Percentiles rank a stretch among this genome's conserved stretches.
These are phyloP conservation scores for Pachypeltis micranthus DNA, from an alignment of 1,140 invertebrate species.

Conservation along the genomic window DNA sequence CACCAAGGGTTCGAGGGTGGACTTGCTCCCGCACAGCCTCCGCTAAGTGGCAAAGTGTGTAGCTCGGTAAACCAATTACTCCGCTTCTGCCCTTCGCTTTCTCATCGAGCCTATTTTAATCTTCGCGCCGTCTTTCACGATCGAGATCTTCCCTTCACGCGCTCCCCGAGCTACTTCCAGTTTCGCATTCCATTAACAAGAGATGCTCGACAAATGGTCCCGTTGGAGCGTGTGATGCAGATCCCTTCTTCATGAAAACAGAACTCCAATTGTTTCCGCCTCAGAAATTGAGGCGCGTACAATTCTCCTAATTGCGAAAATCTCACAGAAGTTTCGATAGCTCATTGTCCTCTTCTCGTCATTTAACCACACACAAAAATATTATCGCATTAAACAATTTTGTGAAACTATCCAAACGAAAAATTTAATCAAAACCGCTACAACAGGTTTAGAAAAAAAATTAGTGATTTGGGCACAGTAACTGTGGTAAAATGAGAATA, in stretches of 20 bases:
- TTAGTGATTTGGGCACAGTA: too few relatives aligned
- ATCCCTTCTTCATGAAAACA: too few relatives aligned
- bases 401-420: neutral
- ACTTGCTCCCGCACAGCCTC: neutral
- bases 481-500: too few relatives aligned
- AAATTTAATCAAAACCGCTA: neutral
- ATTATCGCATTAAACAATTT: neutral
- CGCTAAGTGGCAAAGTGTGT: conserved; percentile 12
- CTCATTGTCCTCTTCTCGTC: neutral
- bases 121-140: neutral
- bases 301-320: neutral
- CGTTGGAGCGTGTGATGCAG: neutral
- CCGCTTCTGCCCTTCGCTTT: neutral
- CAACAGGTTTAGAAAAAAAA: too few relatives aligned
- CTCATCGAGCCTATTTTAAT: neutral
- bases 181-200: neutral
- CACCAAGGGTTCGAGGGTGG: neutral
- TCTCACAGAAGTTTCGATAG: neutral
- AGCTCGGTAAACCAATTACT: conserved; percentile 13
- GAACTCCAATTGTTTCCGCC: too few relatives aligned
- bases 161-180: neutral
- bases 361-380: neutral
- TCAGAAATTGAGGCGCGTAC: neutral
- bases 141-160: neutral
- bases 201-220: neutral